Percentiles rank a stretch among this genome's conserved stretches.
phyloP scores from a whole-genome alignment of 1,140 invertebrate genomes.

The Thaumetopoea pityocampa region DNA sequence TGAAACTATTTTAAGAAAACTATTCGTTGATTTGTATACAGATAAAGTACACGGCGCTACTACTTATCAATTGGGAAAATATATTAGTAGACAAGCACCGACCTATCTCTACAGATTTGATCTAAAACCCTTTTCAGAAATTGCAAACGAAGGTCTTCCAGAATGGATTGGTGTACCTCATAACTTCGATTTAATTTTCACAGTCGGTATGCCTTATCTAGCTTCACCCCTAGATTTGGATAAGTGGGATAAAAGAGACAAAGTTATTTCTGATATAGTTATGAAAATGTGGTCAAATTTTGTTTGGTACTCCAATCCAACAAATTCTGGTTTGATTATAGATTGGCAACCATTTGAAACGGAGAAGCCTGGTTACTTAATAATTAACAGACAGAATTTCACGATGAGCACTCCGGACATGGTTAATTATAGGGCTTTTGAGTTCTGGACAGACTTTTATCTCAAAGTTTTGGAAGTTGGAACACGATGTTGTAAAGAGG shows the following conservation, averaged over 20 bases:
- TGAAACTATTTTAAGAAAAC: constrained; percentile 75
- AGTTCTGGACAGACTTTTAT: constrained; percentile 90
- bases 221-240: constrained; percentile 68
- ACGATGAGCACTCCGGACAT: constrained; percentile 81
- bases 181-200: constrained; percentile 85
- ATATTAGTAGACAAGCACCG: constrained; percentile 76
- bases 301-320: constrained; percentile 82
- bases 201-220: constrained; percentile 86
- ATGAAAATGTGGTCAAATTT: constrained; percentile 88
- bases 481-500: constrained; percentile 82
- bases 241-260: constrained; percentile 85
- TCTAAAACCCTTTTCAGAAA: constrained; percentile 81
- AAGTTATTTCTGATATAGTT: constrained; percentile 83
- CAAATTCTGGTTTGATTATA: constrained; percentile 79
- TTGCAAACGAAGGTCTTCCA: constrained; percentile 79
- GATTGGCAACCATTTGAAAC: constrained; percentile 83
- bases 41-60: constrained; percentile 85
- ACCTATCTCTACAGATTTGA: constrained; percentile 86
- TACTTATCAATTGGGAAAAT: constrained; percentile 79
- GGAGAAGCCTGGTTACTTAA: constrained; percentile 80
- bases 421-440: constrained; percentile 84
- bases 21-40: constrained; percentile 81
- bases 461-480: constrained; percentile 82
- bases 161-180: constrained; percentile 86
- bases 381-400: constrained; percentile 83